These are phyloP conservation scores for Psephotus haematonotus DNA, from an alignment of 2,113 vertebrate genomes.

Conservation along the genomic window DNA sequence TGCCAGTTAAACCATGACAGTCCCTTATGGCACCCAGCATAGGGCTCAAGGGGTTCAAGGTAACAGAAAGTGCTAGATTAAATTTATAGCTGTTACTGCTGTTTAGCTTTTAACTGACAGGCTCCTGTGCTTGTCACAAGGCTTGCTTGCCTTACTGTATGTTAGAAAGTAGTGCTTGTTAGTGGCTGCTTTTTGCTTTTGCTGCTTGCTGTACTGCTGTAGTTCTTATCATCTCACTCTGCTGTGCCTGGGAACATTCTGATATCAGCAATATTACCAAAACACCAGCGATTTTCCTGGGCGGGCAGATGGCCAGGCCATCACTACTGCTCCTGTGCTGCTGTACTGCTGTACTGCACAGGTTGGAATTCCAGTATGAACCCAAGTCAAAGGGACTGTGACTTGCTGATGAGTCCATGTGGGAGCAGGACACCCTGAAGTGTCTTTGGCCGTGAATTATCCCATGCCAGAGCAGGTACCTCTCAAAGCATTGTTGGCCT, in stretches of 20 bases:
- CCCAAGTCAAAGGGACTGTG: not conserved
- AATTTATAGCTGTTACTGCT: not conserved
- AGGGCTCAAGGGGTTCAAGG: not conserved
- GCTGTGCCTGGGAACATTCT: not conserved
- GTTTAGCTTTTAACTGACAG: not conserved
- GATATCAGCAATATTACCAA: not conserved
- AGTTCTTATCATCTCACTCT: not conserved
- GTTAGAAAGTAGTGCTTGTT: not conserved
- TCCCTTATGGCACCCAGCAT: not conserved
- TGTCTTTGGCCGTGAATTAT: not conserved
- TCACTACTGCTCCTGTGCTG: not conserved
- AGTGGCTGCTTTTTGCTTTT: not conserved
- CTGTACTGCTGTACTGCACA: not conserved
- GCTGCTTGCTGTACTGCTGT: not conserved
- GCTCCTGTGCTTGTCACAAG: not conserved
- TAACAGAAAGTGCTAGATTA: not conserved
- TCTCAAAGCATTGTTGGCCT: not conserved
- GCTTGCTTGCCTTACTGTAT: not conserved
- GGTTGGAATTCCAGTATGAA: not conserved
- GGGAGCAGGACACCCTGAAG: not conserved
- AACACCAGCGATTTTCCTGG: not conserved
- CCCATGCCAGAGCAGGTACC: not conserved
- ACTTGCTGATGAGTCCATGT: not conserved
- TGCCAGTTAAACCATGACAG: fast-evolving
- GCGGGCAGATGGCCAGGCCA: not conserved